A percentile compares a stretch with the other conserved stretches of the same genome.
Evolutionary conservation across 2,113 vertebrate genomes (phyloP).

Genomic region (Brachyhypopomus gauderio): DNA sequence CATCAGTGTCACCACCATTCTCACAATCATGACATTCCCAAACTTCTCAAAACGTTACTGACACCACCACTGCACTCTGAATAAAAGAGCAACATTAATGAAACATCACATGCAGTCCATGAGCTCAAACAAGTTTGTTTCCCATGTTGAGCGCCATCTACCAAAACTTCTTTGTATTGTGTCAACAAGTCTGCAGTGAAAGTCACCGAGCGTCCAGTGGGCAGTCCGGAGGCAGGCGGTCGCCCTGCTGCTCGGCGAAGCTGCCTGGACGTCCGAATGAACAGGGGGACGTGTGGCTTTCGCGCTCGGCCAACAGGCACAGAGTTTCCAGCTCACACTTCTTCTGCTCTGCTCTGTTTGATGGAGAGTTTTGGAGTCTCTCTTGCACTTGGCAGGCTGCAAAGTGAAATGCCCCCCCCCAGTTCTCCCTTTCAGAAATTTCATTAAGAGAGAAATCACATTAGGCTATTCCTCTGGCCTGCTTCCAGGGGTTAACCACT

Average conservation of each 20-base stretch:
- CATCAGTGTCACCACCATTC: too few relatives aligned
- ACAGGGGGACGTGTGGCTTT: neutral
- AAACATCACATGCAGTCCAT: neutral
- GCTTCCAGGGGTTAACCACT: constrained; percentile 77
- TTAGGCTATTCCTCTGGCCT: constrained; percentile 71
- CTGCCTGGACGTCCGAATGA: neutral
- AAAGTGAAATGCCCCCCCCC: constrained; percentile 38
- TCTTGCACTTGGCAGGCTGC: constrained; percentile 30
- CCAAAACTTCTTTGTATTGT: neutral
- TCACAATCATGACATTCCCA: too few relatives aligned
- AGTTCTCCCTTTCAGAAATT: constrained; percentile 72
- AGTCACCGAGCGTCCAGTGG: neutral
- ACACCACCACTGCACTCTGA: too few relatives aligned
- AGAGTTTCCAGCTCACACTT: neutral
- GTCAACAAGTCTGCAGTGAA: neutral
- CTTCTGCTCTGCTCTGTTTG: constrained; percentile 31
- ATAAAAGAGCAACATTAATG: neutral
- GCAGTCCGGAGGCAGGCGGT: neutral
- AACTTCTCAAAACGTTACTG: too few relatives aligned
- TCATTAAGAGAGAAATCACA: constrained; percentile 78
- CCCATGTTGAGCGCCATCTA: neutral
- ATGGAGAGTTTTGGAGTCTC: constrained; percentile 25
- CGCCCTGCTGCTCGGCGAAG: neutral
- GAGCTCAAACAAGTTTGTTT: constrained; percentile 1
- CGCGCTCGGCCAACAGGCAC: neutral